Conservation (phyloP, 2,888 invertebrate species). For the Taphrorychus bicolor region DNA sequence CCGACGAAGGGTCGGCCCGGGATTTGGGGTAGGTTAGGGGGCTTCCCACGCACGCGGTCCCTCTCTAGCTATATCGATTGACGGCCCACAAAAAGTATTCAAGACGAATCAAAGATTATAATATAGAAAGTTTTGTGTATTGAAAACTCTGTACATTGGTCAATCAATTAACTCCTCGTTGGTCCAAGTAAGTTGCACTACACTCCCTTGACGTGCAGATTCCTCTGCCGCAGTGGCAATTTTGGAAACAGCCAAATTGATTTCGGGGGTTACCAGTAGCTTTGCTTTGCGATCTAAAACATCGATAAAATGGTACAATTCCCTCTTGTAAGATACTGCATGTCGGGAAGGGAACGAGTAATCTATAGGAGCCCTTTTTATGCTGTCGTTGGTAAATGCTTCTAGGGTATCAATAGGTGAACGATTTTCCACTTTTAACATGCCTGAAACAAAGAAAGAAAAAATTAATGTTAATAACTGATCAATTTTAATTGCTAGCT, state of each 20-base stretch:
- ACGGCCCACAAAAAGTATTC: slow-evolving; percentile 5
- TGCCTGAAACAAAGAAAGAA: slow-evolving; percentile 48
- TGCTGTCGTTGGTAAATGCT: slow-evolving; percentile 50
- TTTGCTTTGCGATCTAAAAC: slow-evolving; percentile 61
- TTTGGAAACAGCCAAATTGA: slow-evolving; percentile 65
- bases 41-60: slow-evolving; percentile 17
- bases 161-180: slow-evolving; percentile 30
- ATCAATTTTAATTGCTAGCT: no score
- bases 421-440: slow-evolving; percentile 65
- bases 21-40: slow-evolving; percentile 29
- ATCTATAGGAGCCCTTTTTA: slow-evolving; percentile 61
- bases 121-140: no score
- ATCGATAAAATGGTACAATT: slow-evolving; percentile 68
- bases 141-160: not conserved
- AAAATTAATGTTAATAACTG: not conserved
- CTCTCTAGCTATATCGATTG: slow-evolving; percentile 23
- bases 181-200: slow-evolving; percentile 64
- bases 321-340: slow-evolving; percentile 62
- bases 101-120: slow-evolving; percentile 8
- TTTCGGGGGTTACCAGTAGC: slow-evolving; percentile 61
- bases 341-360: slow-evolving; percentile 70
- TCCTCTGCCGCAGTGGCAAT: slow-evolving; percentile 67
- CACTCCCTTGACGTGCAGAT: slow-evolving; percentile 63
- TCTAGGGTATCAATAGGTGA: slow-evolving; percentile 62
- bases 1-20: slow-evolving; percentile 16